Evolutionary conservation across 1,140 invertebrate genomes (phyloP).

Genomic region (Tribolium madens): DNA sequence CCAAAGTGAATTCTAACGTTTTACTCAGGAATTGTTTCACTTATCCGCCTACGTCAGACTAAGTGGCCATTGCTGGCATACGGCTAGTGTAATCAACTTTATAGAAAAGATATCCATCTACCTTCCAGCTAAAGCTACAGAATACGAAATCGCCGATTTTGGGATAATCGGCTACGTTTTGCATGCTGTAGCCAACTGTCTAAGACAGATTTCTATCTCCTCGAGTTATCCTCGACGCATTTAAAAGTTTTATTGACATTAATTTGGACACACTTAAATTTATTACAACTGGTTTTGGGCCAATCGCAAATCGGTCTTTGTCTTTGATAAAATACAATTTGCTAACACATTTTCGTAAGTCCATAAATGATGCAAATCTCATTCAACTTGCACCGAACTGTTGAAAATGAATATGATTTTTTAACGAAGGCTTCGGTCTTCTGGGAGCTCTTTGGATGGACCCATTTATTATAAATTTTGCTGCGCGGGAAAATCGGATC

Average conservation of each 20-base stretch:
- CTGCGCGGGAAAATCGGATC: neutral
- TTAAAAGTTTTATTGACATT: slow-evolving; percentile 42
- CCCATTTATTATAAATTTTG: slow-evolving; percentile 24
- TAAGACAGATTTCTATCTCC: slow-evolving; percentile 42
- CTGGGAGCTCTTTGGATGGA: slow-evolving; percentile 13
- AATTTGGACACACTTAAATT: slow-evolving; percentile 38
- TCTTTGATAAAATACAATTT: neutral
- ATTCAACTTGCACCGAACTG: slow-evolving; percentile 31
- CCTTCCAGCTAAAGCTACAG: slow-evolving; percentile 42
- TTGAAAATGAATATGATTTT: slow-evolving; percentile 33
- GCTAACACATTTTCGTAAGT: neutral
- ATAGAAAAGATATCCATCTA: slow-evolving; percentile 48
- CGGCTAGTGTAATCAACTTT: slow-evolving; percentile 48
- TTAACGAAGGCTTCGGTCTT: neutral
- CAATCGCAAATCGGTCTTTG: neutral
- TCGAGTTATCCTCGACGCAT: slow-evolving; percentile 38
- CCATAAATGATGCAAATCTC: slow-evolving; percentile 21
- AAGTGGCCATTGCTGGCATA: slow-evolving; percentile 45
- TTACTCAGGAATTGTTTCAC: slow-evolving; percentile 28
- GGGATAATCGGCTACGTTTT: slow-evolving; percentile 42
- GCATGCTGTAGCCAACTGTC: slow-evolving; percentile 42
- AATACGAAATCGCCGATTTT: slow-evolving; percentile 48
- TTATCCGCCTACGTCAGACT: slow-evolving; percentile 39
- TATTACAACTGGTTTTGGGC: neutral
- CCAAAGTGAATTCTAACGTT: slow-evolving; percentile 21